Base-by-base conservation (phyloP, 92 coral and sea anemone species). In the Siderastrea siderea region DNA sequence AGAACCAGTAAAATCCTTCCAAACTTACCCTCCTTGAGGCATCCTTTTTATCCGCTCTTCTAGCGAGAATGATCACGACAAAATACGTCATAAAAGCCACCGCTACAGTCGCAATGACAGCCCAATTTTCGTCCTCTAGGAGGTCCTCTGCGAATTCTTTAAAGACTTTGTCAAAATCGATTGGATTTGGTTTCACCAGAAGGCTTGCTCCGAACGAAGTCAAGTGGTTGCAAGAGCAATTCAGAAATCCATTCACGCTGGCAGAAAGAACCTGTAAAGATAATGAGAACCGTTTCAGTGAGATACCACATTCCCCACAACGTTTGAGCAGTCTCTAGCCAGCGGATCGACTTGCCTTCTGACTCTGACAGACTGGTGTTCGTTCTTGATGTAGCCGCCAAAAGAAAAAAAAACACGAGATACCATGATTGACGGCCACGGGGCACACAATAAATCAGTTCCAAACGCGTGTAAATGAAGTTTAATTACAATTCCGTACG, bases 81-180 rank as follows among this genome's bases (percentile, higher is more conserved):
- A 75, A 11, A 52, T 75, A 84, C 10, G 26, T 14, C 48, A 63
- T 3, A 65, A 75, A 49, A 16, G 73, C 53, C 15, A 64, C 49
- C 16, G 76, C 53, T 15, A 84, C 50, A 11, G 83, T 47, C 47
- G 26, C 74, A 26, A 84, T 47, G 7, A 84, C 88, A 1, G 83
- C 74, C 44, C 74, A 54, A 50, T 84, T 75, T 44, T 75, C 74
- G 2, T 65, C 73, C 47, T 83, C 73, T 12, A 8, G 48, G 5
- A 83, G 72, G 1, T 19, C 11, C 47, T 54, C 53, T 11, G 11
- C 15, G 63, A 84, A 84, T 16, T 61, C 75, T 16, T 9, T 63
- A 11, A 48, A 45, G 61, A 84, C 75, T 53, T 85, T 74, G 88
- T 84, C 88, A 38, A 84, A 84, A n/a, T 84, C 82, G 51, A 84